These are phyloP conservation scores for Epinephelus coioides DNA, from an alignment of 2,797 vertebrate species.

Conservation along the genomic window DNA sequence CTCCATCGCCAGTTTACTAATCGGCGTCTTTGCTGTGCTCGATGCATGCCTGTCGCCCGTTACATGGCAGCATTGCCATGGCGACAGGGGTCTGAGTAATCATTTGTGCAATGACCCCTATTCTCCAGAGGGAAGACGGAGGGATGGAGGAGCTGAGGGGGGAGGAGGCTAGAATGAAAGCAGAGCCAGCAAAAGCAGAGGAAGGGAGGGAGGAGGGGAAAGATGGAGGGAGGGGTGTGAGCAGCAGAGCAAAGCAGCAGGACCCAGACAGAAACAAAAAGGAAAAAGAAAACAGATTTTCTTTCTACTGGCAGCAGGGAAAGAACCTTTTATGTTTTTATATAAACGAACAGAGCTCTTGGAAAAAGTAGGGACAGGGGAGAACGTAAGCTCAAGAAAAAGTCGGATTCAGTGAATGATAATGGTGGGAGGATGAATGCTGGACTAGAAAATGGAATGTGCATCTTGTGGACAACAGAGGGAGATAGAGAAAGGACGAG, in stretches of 20 bases:
- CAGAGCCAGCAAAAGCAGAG: conserved; percentile 80
- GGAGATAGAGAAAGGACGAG: conserved; percentile 15
- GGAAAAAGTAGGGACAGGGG: conserved; percentile 25
- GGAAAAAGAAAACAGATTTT: conserved; percentile 80
- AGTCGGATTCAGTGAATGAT: conserved; percentile 18
- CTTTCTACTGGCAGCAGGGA: conserved; percentile 77
- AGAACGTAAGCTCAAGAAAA: conserved; percentile 12
- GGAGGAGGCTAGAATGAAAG: conserved; percentile 80
- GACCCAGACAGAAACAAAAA: conserved; percentile 77
- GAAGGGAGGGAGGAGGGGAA: conserved; percentile 57
- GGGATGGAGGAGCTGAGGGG: conserved; percentile 56
- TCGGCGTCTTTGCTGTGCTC: conserved; percentile 95
- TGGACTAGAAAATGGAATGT: neutral
- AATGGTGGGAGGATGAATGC: conserved; percentile 30
- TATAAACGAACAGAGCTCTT: conserved; percentile 49
- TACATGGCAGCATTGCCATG: conserved; percentile 96
- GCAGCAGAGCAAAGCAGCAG: conserved; percentile 79
- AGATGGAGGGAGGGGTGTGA: conserved; percentile 50
- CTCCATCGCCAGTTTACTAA: conserved; percentile 90
- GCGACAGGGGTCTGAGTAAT: conserved; percentile 98
- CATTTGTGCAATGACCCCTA: conserved; percentile 99
- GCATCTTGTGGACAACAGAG: conserved; percentile 14
- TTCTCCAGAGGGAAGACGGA: conserved; percentile 88
- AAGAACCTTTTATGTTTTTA: conserved; percentile 75
- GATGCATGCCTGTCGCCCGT: conserved; percentile 93